phyloP scores from a whole-genome alignment of 2,113 vertebrate species.

The Amazona guildingii region DNA sequence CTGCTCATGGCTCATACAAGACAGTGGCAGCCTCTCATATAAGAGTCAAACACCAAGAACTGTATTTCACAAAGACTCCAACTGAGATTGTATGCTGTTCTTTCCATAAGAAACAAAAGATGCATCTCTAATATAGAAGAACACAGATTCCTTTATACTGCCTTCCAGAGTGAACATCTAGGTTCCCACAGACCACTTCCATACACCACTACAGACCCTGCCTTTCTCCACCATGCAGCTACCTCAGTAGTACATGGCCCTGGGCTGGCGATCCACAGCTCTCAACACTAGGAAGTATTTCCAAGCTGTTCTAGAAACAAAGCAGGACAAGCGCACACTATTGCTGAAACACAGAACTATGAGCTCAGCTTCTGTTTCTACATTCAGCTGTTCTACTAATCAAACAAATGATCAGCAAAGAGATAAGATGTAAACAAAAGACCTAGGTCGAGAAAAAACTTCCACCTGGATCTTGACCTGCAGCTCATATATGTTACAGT shows the following conservation, averaged over 20 bases:
- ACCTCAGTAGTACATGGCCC: neutral
- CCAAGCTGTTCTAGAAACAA: neutral
- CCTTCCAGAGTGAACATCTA: neutral
- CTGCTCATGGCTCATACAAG: neutral
- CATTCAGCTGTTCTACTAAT: neutral
- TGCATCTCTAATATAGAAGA: neutral
- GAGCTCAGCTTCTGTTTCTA: neutral
- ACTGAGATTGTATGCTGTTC: neutral
- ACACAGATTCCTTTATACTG: neutral
- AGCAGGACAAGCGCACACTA: neutral
- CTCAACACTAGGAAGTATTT: neutral
- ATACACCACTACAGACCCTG: neutral
- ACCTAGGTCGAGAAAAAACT: neutral
- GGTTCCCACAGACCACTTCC: neutral
- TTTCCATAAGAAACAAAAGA: neutral
- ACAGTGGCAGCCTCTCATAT: neutral
- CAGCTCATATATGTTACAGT: neutral
- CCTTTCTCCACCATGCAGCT: neutral
- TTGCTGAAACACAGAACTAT: neutral
- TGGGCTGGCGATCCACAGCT: rapidly evolving
- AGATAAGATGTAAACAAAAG: neutral
- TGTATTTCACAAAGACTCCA: neutral
- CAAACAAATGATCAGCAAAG: neutral
- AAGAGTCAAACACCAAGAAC: neutral
- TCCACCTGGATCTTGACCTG: neutral